Conservation (phyloP, 2,113 vertebrate genomes). For the Pongo pygmaeus region DNA sequence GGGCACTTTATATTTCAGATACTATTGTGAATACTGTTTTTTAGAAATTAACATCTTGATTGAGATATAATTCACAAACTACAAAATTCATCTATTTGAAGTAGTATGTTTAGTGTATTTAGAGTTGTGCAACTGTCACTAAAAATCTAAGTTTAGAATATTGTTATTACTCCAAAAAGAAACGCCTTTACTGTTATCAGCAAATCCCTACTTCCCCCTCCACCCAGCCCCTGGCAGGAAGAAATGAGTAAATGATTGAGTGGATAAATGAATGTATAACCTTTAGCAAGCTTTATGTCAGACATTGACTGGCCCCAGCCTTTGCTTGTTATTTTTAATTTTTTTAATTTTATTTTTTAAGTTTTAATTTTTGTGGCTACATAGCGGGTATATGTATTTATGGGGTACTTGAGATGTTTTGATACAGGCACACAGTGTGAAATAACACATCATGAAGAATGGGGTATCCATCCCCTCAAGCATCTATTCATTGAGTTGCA, state of each 20-base stretch:
- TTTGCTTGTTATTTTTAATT: background rate
- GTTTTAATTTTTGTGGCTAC: too few relatives aligned
- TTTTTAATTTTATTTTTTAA: too few relatives aligned
- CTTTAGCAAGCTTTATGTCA: accelerated
- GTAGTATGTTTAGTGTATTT: background rate
- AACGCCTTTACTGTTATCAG: background rate
- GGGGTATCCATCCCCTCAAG: too few relatives aligned
- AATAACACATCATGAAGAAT: too few relatives aligned
- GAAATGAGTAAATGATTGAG: background rate
- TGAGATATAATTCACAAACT: background rate
- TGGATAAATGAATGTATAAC: background rate
- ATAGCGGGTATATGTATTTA: too few relatives aligned
- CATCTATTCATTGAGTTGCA: too few relatives aligned
- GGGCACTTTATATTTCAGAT: background rate
- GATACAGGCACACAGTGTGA: too few relatives aligned
- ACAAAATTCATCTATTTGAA: background rate
- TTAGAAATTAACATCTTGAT: background rate
- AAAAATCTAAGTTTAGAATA: background rate
- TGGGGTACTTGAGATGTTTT: too few relatives aligned
- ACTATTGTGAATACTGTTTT: background rate
- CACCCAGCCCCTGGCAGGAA: background rate
- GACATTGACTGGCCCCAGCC: accelerated
- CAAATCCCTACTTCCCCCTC: too few relatives aligned
- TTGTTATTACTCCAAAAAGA: background rate
- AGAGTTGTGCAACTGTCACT: background rate